Evolutionary conservation across 2,797 vertebrate genomes (phyloP).

Genomic region (Anomalospiza imberbis): DNA sequence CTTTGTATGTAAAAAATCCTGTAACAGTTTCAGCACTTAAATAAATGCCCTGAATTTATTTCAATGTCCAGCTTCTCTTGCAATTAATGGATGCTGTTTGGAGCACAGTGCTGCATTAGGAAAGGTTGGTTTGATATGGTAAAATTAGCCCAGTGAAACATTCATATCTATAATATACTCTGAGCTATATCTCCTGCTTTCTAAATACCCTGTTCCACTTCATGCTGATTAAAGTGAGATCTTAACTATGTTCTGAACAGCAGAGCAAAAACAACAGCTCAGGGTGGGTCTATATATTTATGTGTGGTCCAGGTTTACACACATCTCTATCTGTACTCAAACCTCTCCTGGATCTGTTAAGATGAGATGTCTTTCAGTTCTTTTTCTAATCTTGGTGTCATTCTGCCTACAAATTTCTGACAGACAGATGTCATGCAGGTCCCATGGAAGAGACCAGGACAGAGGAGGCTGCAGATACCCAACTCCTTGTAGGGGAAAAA

Average conservation of each 20-base stretch:
- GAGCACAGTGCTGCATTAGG: neutral
- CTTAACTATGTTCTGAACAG: neutral
- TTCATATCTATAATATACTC: neutral
- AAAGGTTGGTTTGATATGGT: neutral
- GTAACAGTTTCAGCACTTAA: neutral
- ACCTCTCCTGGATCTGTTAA: neutral
- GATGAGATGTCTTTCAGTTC: neutral
- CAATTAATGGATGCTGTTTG: neutral
- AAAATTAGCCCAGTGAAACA: neutral
- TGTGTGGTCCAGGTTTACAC: neutral
- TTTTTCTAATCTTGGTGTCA: neutral
- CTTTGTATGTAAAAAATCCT: neutral
- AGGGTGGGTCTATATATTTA: rapidly evolving
- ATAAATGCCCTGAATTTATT: neutral
- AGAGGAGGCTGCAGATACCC: neutral
- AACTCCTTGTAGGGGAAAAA: neutral
- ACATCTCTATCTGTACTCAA: neutral
- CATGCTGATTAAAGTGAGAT: neutral
- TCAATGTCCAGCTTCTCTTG: neutral
- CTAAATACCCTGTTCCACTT: neutral
- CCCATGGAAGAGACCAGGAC: neutral
- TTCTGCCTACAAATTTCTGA: neutral
- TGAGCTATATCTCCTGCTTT: neutral
- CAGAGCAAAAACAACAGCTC: neutral
- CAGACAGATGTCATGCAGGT: neutral